Evolutionary conservation across 2,797 vertebrate species (phyloP).

Genomic region (Melanotaenia trifasciata): DNA sequence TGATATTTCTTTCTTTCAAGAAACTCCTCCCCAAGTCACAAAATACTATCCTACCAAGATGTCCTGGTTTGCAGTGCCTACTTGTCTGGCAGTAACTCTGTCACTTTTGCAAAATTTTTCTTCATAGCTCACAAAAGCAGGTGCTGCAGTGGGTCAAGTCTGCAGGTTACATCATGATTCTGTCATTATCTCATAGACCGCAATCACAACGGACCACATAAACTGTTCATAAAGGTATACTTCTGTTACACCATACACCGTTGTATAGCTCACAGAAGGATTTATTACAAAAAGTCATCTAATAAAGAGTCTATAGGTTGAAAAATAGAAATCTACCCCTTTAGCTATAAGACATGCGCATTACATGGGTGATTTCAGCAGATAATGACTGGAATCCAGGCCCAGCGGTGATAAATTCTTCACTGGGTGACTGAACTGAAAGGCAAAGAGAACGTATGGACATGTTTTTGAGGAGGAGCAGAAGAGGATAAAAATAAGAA

Average conservation of each 20-base stretch:
- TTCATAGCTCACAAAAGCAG: constrained; percentile 15
- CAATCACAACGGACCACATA: background rate
- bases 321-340: constrained; percentile 31
- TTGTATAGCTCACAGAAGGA: background rate
- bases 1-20: background rate
- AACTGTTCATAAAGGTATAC: constrained; percentile 16
- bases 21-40: background rate
- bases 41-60: background rate
- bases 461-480: constrained; percentile 26
- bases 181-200: constrained; percentile 3
- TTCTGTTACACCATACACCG: background rate
- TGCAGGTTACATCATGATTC: constrained; percentile 13
- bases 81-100: constrained; percentile 11
- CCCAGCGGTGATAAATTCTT: constrained; percentile 61
- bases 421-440: constrained; percentile 49
- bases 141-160: constrained; percentile 22
- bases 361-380: constrained; percentile 65
- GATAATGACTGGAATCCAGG: constrained; percentile 67
- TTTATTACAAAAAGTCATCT: constrained; percentile 6
- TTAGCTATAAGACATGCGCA: constrained; percentile 25
- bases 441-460: constrained; percentile 29
- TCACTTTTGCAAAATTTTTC: constrained; percentile 29
- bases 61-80: background rate
- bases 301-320: constrained; percentile 18
- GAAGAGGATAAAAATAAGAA: background rate